Percentiles rank a stretch among this genome's conserved stretches.
These are phyloP conservation scores for Bos taurus DNA, from an alignment of 2,113 vertebrate genomes.

Conservation along the genomic window DNA sequence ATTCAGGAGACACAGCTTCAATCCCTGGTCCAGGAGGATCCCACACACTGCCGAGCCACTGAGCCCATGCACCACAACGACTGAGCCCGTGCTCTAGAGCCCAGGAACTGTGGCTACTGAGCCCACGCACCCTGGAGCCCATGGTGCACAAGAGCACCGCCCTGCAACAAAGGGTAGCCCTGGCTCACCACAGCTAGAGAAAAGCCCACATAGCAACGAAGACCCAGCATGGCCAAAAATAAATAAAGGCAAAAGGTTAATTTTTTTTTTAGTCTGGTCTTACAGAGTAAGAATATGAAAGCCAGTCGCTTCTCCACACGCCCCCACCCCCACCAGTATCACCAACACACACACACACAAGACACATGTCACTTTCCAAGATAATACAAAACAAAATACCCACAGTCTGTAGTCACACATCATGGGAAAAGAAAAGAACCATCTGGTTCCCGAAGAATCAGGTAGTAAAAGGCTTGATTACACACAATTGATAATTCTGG, in stretches of 20 bases:
- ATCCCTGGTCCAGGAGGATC: neutral
- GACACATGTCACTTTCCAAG: neutral
- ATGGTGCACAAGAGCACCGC: neutral
- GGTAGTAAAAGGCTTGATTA: neutral
- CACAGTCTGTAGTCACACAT: neutral
- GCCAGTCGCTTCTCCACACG: neutral
- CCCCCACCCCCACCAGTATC: neutral
- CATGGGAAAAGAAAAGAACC: neutral
- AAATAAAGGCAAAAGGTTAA: neutral
- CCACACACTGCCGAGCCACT: neutral
- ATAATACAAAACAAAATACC: neutral
- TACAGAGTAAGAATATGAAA: neutral
- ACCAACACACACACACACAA: neutral
- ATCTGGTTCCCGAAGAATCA: neutral
- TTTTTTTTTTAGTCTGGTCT: neutral
- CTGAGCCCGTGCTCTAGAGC: neutral
- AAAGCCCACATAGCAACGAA: neutral
- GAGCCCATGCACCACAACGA: neutral
- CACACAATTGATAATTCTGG: neutral
- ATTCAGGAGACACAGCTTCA: neutral
- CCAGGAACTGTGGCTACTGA: neutral
- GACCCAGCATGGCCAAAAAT: neutral
- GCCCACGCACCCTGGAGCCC: accelerated
- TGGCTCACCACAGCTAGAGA: neutral
- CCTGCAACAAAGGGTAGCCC: neutral